Percentiles rank a stretch among this genome's conserved stretches.
These are phyloP conservation scores for Cotesia congregata DNA, from an alignment of 2,888 invertebrate species.

Conservation along the genomic window DNA sequence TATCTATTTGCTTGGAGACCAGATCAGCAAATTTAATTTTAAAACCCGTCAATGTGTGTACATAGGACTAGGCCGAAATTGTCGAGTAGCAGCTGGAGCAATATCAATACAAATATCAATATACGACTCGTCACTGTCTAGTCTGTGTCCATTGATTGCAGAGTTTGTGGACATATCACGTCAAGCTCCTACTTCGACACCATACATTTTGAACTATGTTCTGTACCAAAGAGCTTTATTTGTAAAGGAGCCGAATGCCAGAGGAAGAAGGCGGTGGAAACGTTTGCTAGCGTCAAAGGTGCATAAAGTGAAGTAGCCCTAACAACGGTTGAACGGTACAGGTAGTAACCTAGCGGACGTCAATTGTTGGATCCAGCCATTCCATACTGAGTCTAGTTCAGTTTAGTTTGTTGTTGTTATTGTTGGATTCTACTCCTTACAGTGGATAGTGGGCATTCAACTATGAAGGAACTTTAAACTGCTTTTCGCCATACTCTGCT, in stretches of 20 bases:
- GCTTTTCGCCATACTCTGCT: conserved; percentile 58
- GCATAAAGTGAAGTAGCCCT: conserved; percentile 20
- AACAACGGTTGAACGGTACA: conserved; percentile 26
- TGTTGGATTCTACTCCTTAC: conserved; percentile 25
- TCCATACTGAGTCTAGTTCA: conserved; percentile 8
- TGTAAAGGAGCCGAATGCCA: background rate
- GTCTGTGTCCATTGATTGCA: no score
- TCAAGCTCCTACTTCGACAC: no score
- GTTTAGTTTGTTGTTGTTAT: conserved; percentile 14
- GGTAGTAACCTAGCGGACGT: conserved; percentile 33
- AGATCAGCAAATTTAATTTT: no score
- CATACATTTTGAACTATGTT: no score
- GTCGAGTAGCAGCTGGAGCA: no score
- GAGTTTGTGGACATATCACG: no score
- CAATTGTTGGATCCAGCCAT: conserved; percentile 28
- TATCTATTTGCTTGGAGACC: no score
- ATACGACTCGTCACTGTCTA: no score
- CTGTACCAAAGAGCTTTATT: no score
- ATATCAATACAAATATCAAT: no score
- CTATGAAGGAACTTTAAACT: conserved; percentile 51
- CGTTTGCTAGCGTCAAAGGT: conserved; percentile 5
- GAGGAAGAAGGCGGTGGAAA: background rate
- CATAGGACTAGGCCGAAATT: no score
- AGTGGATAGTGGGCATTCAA: conserved; percentile 45
- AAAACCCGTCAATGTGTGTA: no score